Conservation (phyloP, 2,888 invertebrate species). For the Papilio protenor region DNA sequence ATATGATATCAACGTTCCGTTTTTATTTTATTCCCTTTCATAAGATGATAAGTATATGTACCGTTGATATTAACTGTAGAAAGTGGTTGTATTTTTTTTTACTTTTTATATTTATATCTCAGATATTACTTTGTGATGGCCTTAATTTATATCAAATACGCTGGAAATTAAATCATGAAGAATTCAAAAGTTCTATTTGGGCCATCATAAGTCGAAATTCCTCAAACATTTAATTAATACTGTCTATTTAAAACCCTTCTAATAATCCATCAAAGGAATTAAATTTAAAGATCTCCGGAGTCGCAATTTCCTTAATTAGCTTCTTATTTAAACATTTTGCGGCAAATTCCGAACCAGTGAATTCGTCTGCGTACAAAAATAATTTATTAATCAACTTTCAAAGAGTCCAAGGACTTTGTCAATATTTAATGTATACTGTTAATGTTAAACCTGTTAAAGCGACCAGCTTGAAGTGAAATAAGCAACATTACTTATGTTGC, state of each 20-base stretch:
- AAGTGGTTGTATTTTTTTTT: background rate
- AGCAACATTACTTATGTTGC: too few relatives aligned
- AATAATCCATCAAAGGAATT: constrained; percentile 30
- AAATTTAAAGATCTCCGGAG: constrained; percentile 21
- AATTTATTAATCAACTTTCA: constrained; percentile 15
- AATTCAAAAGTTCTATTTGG: constrained; percentile 9
- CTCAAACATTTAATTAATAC: constrained; percentile 16
- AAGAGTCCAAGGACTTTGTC: background rate
- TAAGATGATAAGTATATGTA: background rate
- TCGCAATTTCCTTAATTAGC: constrained; percentile 28
- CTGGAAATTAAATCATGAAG: background rate
- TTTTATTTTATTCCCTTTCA: background rate
- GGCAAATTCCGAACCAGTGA: constrained; percentile 20
- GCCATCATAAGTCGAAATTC: background rate
- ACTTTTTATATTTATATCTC: background rate
- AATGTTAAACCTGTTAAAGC: background rate
- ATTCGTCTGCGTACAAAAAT: background rate
- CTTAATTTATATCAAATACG: background rate
- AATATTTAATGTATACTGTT: background rate
- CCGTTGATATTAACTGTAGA: background rate
- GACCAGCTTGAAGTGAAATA: background rate
- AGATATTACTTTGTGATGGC: background rate
- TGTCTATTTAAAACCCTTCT: constrained; percentile 13
- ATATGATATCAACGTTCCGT: background rate
- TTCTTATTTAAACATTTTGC: constrained; percentile 26